A percentile compares a stretch with the other conserved stretches of the same genome.
phyloP scores from a whole-genome alignment of 30 jellyfish, hydroid and myxozoan genomes.

The Aurelia sp. region DNA sequence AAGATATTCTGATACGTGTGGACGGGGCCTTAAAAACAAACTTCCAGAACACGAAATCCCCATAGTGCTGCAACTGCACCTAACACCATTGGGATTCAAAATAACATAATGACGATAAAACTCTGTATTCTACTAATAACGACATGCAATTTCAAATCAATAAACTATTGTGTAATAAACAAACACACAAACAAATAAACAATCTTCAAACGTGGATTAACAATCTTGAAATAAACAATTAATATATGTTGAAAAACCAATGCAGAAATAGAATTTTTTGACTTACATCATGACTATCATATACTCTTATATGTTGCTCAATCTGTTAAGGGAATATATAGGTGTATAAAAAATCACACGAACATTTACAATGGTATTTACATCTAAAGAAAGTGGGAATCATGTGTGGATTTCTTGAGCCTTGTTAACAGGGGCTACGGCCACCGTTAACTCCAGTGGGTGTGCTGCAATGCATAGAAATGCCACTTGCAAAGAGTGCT shows the following conservation, averaged over 20 bases:
- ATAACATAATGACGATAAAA: too few relatives aligned
- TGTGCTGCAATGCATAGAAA: too few relatives aligned
- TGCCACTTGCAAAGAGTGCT: too few relatives aligned
- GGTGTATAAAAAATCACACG: conserved; percentile 5
- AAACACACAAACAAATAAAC: background rate
- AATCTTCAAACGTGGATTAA: conserved; percentile 12
- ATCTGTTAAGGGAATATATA: background rate
- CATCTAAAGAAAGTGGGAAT: background rate
- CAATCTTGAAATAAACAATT: background rate
- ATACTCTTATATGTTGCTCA: conserved; percentile 7
- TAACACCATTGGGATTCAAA: too few relatives aligned
- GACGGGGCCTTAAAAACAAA: too few relatives aligned
- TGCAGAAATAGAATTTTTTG: conserved; percentile 3
- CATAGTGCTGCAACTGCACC: too few relatives aligned
- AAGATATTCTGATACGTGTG: too few relatives aligned
- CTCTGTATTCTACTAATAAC: background rate
- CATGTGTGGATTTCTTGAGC: too few relatives aligned
- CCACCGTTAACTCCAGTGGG: too few relatives aligned
- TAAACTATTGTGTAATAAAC: background rate
- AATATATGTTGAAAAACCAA: background rate
- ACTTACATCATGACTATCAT: conserved; percentile 1
- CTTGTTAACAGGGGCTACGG: too few relatives aligned
- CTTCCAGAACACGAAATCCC: too few relatives aligned
- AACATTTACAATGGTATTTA: conserved; percentile 2
- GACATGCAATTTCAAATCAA: background rate